Conservation (phyloP, 2,888 invertebrate genomes). For the Xanthia icteritia region DNA sequence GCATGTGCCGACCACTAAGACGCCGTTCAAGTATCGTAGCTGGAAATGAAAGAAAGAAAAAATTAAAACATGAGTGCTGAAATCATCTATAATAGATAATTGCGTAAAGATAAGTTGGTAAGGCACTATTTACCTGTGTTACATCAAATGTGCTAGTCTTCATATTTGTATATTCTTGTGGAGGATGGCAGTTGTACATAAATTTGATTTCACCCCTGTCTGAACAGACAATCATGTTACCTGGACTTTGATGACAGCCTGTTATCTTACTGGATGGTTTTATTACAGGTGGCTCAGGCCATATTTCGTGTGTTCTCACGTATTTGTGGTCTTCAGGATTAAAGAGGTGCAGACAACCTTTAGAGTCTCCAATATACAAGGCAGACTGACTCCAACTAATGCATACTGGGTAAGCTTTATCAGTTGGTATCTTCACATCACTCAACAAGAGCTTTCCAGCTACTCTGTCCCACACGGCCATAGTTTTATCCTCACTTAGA, state of each 20-base stretch:
- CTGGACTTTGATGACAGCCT: constrained; percentile 83
- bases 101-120: neutral
- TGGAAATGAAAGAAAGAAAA: constrained; percentile 74
- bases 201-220: constrained; percentile 87
- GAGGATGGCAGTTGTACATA: constrained; percentile 85
- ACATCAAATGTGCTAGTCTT: constrained; percentile 83
- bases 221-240: constrained; percentile 85
- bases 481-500: constrained; percentile 90
- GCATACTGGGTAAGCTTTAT: constrained; percentile 84
- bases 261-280: constrained; percentile 84
- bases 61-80: neutral
- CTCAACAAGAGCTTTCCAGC: constrained; percentile 84
- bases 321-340: constrained; percentile 80
- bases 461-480: constrained; percentile 90
- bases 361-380: constrained; percentile 87
- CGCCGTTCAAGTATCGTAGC: constrained; percentile 86
- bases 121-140: constrained; percentile 79
- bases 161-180: constrained; percentile 80
- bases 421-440: constrained; percentile 82
- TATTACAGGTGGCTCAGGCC: constrained; percentile 81
- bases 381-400: constrained; percentile 84
- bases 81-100: neutral
- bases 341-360: constrained; percentile 83
- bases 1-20: constrained; percentile 88
- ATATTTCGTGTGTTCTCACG: constrained; percentile 80